A percentile compares a stretch with the other conserved stretches of the same genome.
Conservation (phyloP, 2,888 invertebrate genomes). For the Xestia xanthographa region DNA sequence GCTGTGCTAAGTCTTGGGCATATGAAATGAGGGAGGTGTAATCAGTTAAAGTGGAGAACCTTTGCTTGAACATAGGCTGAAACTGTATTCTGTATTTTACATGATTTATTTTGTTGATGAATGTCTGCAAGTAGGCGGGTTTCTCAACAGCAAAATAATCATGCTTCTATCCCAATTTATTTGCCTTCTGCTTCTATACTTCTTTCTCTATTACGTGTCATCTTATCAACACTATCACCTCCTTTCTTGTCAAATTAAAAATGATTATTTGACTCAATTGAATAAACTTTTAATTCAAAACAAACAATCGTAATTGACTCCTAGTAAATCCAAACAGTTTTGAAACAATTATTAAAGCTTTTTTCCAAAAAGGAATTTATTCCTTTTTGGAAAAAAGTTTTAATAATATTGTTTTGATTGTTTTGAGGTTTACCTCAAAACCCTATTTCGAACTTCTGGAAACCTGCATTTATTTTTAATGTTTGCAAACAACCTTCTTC, state of each 20-base stretch:
- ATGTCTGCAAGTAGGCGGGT: not conserved
- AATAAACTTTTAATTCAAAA: not conserved
- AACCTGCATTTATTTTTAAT: not conserved
- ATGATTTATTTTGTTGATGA: not conserved
- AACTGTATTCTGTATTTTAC: not conserved
- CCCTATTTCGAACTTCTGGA: no score
- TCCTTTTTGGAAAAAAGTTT: no score
- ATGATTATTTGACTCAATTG: no score
- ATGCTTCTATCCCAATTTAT: no score
- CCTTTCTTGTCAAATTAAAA: no score
- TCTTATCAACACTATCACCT: no score
- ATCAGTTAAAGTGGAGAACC: slow-evolving; percentile 21
- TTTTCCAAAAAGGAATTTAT: fast-evolving
- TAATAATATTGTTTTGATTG: no score
- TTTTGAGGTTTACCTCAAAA: no score
- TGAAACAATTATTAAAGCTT: not conserved
- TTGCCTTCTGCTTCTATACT: no score
- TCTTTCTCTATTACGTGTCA: no score
- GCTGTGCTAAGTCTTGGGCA: slow-evolving; percentile 50
- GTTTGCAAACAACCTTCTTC: not conserved
- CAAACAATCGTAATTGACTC: not conserved
- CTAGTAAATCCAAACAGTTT: not conserved
- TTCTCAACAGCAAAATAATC: not conserved
- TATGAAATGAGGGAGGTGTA: slow-evolving; percentile 43
- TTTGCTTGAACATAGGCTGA: slow-evolving; percentile 21